Evolutionary conservation across 2,113 vertebrate species (phyloP).

Genomic region (Pardalotus punctatus): DNA sequence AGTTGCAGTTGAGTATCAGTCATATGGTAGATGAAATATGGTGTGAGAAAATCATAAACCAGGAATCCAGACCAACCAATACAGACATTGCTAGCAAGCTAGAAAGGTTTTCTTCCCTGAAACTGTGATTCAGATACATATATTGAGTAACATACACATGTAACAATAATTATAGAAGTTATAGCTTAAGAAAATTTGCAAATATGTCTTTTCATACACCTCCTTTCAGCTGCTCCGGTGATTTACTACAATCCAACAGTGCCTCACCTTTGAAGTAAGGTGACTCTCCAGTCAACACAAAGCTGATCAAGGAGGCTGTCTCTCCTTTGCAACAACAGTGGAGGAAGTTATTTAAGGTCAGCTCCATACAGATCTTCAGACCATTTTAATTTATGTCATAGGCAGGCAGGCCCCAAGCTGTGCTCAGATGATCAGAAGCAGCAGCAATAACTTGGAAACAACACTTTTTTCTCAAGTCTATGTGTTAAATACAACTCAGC

Average conservation of each 20-base stretch:
- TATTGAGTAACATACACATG: neutral
- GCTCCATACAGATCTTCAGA: neutral
- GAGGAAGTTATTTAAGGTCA: conserved; percentile 46
- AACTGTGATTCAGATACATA: neutral
- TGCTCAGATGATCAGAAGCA: conserved; percentile 40
- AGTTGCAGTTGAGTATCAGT: neutral
- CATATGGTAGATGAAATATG: neutral
- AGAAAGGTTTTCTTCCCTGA: neutral
- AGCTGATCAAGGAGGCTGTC: neutral
- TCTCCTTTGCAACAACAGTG: conserved; percentile 11
- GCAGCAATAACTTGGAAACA: conserved; percentile 1
- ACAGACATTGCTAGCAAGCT: neutral
- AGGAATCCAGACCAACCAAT: neutral
- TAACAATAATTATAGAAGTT: neutral
- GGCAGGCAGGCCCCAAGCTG: neutral
- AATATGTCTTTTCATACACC: neutral
- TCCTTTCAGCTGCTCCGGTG: neutral
- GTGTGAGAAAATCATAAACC: neutral
- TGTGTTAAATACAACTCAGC: neutral
- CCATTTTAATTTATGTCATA: conserved; percentile 30
- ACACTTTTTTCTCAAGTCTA: neutral
- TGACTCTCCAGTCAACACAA: neutral
- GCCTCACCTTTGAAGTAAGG: conserved; percentile 5
- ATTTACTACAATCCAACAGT: neutral
- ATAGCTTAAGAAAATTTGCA: neutral